These are phyloP conservation scores for Lateolabrax maculatus DNA, from an alignment of 2,797 vertebrate species.

Conservation along the genomic window DNA sequence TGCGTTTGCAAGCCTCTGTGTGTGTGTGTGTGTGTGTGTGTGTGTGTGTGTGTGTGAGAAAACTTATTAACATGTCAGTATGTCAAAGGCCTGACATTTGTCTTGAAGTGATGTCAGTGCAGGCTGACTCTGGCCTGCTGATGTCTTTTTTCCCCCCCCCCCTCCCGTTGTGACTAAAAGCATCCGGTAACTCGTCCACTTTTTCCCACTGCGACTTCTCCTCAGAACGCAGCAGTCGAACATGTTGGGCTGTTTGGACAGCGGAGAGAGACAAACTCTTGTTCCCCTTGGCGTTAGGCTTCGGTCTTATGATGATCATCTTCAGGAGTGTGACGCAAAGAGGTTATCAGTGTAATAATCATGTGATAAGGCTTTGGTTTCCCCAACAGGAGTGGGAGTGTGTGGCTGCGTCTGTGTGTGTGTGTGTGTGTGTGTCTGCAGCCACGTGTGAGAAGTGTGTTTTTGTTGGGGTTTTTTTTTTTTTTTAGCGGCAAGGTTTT, in stretches of 20 bases:
- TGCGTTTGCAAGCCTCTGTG: constrained; percentile 48
- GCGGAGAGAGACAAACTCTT: constrained; percentile 21
- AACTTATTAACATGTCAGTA: constrained; percentile 11
- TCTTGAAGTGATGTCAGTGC: not conserved
- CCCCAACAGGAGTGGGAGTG: constrained; percentile 25
- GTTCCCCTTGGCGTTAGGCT: constrained; percentile 14
- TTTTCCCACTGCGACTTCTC: not conserved
- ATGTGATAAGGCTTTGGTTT: constrained; percentile 57
- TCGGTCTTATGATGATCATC: constrained; percentile 72
- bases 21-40: constrained; percentile 1
- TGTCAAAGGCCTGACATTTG: constrained; percentile 5
- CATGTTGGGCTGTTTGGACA: constrained; percentile 1
- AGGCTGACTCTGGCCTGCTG: not conserved
- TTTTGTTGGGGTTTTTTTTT: not conserved
- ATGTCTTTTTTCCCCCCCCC: constrained; percentile 1
- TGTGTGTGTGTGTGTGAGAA: not conserved
- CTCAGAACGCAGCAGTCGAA: too few species aligned
- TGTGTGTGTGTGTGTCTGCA: constrained; percentile 5
- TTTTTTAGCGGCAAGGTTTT: constrained; percentile 10
- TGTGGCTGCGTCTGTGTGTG: constrained; percentile 20
- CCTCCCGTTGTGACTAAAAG: not conserved
- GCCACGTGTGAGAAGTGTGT: constrained; percentile 18
- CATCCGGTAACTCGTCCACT: not conserved
- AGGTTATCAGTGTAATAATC: constrained; percentile 36
- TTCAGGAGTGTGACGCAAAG: constrained; percentile 54